phyloP scores from a whole-genome alignment of 2,113 vertebrate species.

The Rattus rattus region DNA sequence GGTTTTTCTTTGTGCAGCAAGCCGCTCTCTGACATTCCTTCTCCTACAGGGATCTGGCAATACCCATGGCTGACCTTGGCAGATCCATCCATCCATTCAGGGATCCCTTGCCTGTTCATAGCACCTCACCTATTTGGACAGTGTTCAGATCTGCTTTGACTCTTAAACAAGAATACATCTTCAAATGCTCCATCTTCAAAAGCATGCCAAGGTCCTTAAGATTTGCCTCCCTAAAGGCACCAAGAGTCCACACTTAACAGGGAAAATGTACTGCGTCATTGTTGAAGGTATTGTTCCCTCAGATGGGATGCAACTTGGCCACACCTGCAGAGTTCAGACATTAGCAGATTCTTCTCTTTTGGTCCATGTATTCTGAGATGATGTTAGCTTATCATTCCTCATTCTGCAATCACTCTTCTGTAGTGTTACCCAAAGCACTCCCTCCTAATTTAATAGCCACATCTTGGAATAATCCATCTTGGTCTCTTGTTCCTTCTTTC shows the following conservation, averaged over 20 bases:
- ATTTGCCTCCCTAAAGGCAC: background rate
- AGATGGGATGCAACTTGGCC: background rate
- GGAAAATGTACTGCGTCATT: background rate
- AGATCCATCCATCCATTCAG: background rate
- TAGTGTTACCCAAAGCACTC: background rate
- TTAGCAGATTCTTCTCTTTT: background rate
- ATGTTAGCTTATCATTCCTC: background rate
- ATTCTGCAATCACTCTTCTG: background rate
- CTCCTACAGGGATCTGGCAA: slow-evolving; percentile 27
- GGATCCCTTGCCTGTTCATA: background rate
- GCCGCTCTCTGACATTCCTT: slow-evolving; percentile 41
- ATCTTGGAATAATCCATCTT: background rate
- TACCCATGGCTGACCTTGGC: background rate
- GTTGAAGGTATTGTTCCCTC: background rate
- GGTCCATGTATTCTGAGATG: background rate
- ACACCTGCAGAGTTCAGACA: too few species aligned
- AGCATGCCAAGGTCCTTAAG: background rate
- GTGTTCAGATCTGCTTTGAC: background rate
- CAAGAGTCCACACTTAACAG: background rate
- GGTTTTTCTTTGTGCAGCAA: slow-evolving; percentile 11
- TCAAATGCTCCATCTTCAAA: background rate
- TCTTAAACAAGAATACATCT: background rate
- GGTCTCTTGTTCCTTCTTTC: background rate
- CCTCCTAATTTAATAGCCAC: background rate
- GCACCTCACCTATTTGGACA: background rate